phyloP scores from a whole-genome alignment of 2,888 invertebrate genomes.

The Globia sparganii region DNA sequence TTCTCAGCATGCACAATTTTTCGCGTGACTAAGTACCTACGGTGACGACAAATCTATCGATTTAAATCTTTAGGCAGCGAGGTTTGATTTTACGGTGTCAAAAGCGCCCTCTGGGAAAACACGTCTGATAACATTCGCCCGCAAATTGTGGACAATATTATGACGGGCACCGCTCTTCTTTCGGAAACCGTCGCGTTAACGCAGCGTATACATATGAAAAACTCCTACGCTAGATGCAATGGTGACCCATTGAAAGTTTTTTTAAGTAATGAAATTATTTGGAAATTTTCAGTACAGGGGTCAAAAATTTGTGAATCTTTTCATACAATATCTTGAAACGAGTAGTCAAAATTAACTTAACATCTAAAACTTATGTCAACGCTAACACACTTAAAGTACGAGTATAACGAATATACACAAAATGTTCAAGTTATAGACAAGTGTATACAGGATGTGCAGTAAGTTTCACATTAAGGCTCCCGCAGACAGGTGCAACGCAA shows the following conservation, averaged over 20 bases:
- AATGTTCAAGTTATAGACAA: conserved; percentile 56
- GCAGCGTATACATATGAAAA: neutral
- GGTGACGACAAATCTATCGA: no score
- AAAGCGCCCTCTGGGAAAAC: neutral
- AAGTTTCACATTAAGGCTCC: neutral
- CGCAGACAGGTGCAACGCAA: neutral
- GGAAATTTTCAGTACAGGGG: neutral
- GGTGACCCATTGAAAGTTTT: neutral
- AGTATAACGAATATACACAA: conserved; percentile 63
- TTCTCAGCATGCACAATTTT: no score
- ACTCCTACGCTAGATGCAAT: neutral
- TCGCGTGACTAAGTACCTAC: no score
- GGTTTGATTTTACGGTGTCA: no score
- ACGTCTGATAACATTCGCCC: neutral
- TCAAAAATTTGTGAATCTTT: conserved; percentile 1
- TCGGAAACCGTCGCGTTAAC: neutral
- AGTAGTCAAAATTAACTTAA: conserved; percentile 44
- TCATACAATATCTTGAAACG: conserved; percentile 3
- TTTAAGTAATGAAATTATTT: neutral
- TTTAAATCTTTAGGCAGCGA: no score
- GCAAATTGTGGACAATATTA: neutral
- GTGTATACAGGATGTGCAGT: conserved; percentile 50
- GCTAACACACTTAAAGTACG: conserved; percentile 54
- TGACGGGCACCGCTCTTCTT: neutral
- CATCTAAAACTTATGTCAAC: conserved; percentile 46